A percentile compares a stretch with the other conserved stretches of the same genome.
These are phyloP conservation scores for Pogonophryne albipinna DNA, from an alignment of 2,797 vertebrate species.

Conservation along the genomic window DNA sequence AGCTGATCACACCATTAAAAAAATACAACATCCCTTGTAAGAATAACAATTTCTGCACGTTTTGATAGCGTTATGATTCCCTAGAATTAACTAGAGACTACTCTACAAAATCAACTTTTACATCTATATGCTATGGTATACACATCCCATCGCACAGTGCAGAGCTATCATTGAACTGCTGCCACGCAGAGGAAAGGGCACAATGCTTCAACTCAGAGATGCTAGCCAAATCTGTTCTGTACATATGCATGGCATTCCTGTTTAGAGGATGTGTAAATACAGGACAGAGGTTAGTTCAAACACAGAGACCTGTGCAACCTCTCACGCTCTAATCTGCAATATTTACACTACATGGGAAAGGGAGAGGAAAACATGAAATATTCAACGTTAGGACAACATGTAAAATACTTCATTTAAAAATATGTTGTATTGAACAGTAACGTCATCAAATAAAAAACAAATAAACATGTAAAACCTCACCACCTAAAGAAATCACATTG, in stretches of 20 bases:
- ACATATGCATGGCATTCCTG: slow-evolving; percentile 82
- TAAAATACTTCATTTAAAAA: not conserved
- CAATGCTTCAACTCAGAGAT: slow-evolving; percentile 71
- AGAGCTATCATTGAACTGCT: slow-evolving; percentile 70
- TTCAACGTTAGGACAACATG: slow-evolving; percentile 7
- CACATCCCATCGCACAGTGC: slow-evolving; percentile 17
- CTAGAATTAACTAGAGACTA: too few species aligned
- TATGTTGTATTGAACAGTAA: not conserved
- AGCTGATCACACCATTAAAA: not conserved
- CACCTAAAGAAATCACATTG: not conserved
- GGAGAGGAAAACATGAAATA: not conserved
- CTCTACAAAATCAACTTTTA: too few species aligned
- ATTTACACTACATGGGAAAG: slow-evolving; percentile 27
- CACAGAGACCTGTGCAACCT: slow-evolving; percentile 65
- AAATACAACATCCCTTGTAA: not conserved
- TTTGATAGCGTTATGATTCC: not conserved
- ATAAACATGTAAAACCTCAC: not conserved
- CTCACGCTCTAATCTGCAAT: slow-evolving; percentile 50
- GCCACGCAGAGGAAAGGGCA: slow-evolving; percentile 74
- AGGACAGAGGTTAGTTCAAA: slow-evolving; percentile 73
- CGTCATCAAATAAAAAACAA: not conserved
- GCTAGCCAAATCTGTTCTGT: slow-evolving; percentile 83
- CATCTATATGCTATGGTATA: slow-evolving; percentile 11
- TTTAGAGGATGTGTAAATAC: slow-evolving; percentile 81
- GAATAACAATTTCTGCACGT: not conserved